Percentiles rank a stretch among this genome's conserved stretches.
phyloP scores from a whole-genome alignment of 1,140 invertebrate genomes.

The Hermatobates lingyangjiaoensis region DNA sequence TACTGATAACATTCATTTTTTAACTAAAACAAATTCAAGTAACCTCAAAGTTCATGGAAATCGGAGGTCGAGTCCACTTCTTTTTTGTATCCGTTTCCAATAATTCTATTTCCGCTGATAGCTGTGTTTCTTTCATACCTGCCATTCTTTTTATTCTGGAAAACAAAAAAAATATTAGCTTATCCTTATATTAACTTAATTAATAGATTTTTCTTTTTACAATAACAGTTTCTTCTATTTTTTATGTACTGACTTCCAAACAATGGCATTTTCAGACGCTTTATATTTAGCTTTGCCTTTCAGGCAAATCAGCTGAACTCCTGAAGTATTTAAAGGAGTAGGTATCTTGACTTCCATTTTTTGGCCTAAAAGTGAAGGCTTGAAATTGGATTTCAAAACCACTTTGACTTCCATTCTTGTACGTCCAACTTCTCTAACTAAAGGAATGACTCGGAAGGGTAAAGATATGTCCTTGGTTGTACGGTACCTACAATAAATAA shows the following conservation, averaged over 20 bases:
- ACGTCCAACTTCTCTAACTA: slow-evolving; percentile 92
- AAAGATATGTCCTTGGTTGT: slow-evolving; percentile 99
- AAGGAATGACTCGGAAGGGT: slow-evolving; percentile 95
- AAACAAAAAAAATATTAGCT: too few relatives aligned
- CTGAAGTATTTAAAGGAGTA: slow-evolving; percentile 95
- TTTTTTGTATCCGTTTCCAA: slow-evolving; percentile 97
- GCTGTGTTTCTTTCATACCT: slow-evolving; percentile 99
- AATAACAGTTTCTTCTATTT: too few relatives aligned
- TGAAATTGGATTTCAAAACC: slow-evolving; percentile 98
- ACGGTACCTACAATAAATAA: slow-evolving; percentile 51
- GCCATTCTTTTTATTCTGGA: slow-evolving; percentile 95
- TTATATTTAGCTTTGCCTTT: slow-evolving; percentile 99
- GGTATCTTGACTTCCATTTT: slow-evolving; percentile 99
- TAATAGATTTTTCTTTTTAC: too few relatives aligned
- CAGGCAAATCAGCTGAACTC: slow-evolving; percentile 94
- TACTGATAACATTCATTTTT: too few relatives aligned
- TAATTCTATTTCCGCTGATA: slow-evolving; percentile 98
- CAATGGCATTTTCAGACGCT: slow-evolving; percentile 98
- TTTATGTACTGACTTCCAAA: slow-evolving; percentile 74
- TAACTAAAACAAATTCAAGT: slow-evolving; percentile 19
- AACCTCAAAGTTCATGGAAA: slow-evolving; percentile 99
- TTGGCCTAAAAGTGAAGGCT: slow-evolving; percentile 91
- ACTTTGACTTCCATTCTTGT: slow-evolving; percentile 99
- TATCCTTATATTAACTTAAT: too few relatives aligned
- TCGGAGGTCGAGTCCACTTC: slow-evolving; percentile 99